These are phyloP conservation scores for Unio pictorum DNA, from an alignment of 2,888 invertebrate genomes.

Conservation along the genomic window DNA sequence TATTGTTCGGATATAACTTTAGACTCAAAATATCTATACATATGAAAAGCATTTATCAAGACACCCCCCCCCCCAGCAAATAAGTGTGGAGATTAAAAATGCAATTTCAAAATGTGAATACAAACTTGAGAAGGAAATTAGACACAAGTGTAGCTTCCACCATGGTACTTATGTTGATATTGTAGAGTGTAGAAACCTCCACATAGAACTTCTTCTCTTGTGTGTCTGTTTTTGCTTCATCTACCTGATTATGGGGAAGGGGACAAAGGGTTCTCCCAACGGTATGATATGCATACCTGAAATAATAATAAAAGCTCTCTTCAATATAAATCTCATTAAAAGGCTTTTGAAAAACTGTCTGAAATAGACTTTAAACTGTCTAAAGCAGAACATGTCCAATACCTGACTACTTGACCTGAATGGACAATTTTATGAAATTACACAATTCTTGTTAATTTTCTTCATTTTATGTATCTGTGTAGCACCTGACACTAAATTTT, in stretches of 20 bases:
- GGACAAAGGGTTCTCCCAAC: constrained; percentile 70
- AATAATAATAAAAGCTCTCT: not conserved
- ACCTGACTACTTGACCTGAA: too few relatives aligned
- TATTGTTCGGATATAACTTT: too few relatives aligned
- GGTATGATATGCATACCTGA: constrained; percentile 54
- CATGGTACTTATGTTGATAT: constrained; percentile 76
- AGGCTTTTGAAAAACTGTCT: constrained; percentile 45
- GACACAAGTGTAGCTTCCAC: constrained; percentile 74
- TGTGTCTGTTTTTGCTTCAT: constrained; percentile 12
- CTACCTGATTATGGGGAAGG: constrained; percentile 54
- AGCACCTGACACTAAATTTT: too few relatives aligned
- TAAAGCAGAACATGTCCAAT: too few relatives aligned
- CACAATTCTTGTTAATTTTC: too few relatives aligned
- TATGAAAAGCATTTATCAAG: too few relatives aligned
- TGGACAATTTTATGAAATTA: too few relatives aligned
- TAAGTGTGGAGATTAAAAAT: too few relatives aligned
- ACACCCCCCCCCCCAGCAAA: too few relatives aligned
- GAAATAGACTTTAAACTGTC: not conserved
- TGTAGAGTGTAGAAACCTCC: constrained; percentile 80
- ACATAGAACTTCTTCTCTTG: constrained; percentile 74
- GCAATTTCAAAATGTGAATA: constrained; percentile 1
- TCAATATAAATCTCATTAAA: not conserved
- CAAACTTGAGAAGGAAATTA: constrained; percentile 75
- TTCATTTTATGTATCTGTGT: too few relatives aligned
- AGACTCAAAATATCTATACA: too few relatives aligned